phyloP scores from a whole-genome alignment of 2,888 invertebrate species.

The Troides helena region DNA sequence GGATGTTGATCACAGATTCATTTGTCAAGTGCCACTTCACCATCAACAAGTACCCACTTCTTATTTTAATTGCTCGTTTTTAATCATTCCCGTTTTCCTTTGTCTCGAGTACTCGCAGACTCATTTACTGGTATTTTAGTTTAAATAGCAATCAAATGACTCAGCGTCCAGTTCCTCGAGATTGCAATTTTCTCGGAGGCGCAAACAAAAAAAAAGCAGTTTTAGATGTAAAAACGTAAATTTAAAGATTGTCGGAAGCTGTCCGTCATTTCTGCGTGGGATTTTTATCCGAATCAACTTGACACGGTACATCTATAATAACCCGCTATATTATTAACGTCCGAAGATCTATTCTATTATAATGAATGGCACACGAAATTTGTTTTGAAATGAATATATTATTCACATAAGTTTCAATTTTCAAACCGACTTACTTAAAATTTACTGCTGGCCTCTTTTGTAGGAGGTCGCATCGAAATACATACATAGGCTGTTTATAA shows the following conservation, averaged over 20 bases:
- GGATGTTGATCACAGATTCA: constrained; percentile 1
- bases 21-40: constrained; percentile 9
- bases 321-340: neutral
- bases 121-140: constrained; percentile 28
- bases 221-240: constrained; percentile 21
- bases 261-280: constrained; percentile 19
- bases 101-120: constrained; percentile 21
- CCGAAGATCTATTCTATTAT: constrained; percentile 15
- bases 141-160: constrained; percentile 30
- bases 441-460: too few species aligned
- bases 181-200: constrained; percentile 26
- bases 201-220: constrained; percentile 20
- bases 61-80: constrained; percentile 22
- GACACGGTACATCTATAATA: constrained; percentile 21
- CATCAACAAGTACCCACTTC: constrained; percentile 14
- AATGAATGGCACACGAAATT: constrained; percentile 3
- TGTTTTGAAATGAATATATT: neutral
- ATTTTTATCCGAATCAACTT: constrained; percentile 9
- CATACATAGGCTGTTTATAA: too few species aligned
- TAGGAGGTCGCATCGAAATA: too few species aligned
- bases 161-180: constrained; percentile 24
- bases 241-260: constrained; percentile 20
- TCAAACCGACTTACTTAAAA: neutral
- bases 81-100: constrained; percentile 16
- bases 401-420: neutral